phyloP scores from a whole-genome alignment of 2,888 invertebrate genomes.

The Temnothorax ravouxi region DNA sequence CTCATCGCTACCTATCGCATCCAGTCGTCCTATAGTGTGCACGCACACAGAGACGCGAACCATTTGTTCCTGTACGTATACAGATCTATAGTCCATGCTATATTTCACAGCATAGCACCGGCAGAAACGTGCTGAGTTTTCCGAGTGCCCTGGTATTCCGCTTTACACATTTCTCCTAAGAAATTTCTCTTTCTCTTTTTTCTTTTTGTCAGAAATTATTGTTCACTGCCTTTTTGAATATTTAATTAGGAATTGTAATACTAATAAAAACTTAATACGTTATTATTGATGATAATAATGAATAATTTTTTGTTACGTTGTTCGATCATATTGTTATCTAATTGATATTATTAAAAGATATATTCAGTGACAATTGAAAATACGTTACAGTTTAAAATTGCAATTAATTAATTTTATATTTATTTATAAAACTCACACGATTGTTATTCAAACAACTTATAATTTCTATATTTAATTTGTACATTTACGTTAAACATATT shows the following conservation, averaged over 20 bases:
- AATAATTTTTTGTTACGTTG: not conserved
- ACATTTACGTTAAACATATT: not conserved
- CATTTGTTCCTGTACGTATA: constrained; percentile 57
- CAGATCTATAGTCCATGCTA: constrained; percentile 71
- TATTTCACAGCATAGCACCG: constrained; percentile 71
- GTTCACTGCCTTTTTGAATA: not conserved
- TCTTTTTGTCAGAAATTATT: not conserved
- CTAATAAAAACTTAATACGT: not conserved
- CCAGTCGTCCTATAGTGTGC: constrained; percentile 26
- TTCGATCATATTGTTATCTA: not conserved
- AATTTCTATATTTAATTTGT: constrained; percentile 2
- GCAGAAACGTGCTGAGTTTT: constrained; percentile 62
- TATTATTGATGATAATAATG: constrained; percentile 19
- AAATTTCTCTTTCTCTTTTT: not conserved
- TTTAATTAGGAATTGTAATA: not conserved
- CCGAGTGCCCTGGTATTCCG: constrained; percentile 53
- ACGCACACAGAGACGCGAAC: constrained; percentile 58
- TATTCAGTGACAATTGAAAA: not conserved
- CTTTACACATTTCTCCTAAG: not conserved
- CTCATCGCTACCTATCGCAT: constrained; percentile 61
- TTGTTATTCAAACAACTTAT: not conserved
- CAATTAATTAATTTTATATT: not conserved
- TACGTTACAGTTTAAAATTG: not conserved
- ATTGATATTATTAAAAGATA: not conserved
- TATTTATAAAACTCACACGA: not conserved